phyloP scores from a whole-genome alignment of 2,797 vertebrate genomes.

The Micropoecilia bifurca region DNA sequence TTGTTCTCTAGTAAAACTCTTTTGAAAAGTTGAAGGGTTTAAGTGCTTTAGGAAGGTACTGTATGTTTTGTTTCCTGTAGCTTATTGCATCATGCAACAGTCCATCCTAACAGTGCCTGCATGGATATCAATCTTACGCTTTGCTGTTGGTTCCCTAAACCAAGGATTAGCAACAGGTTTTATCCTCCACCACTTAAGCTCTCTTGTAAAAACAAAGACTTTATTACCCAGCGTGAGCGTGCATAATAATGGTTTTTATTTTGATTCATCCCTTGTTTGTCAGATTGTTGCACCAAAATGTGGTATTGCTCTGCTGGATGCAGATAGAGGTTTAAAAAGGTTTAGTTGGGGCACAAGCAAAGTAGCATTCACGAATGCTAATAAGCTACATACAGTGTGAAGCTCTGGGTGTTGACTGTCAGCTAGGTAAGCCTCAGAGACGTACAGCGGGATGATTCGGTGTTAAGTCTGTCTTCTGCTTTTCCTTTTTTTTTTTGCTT shows the following conservation, averaged over 20 bases:
- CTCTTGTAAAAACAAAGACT: conserved; percentile 25
- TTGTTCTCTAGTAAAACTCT: not conserved
- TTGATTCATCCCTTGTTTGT: conserved; percentile 18
- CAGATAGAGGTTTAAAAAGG: conserved; percentile 50
- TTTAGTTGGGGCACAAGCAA: conserved; percentile 38
- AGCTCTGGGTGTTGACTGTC: conserved; percentile 63
- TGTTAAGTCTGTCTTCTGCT: conserved; percentile 74
- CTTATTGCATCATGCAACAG: conserved; percentile 56
- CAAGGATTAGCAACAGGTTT: conserved; percentile 52
- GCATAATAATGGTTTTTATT: conserved; percentile 11
- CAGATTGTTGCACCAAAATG: conserved; percentile 24
- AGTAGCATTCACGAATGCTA: conserved; percentile 66
- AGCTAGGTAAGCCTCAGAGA: conserved; percentile 68
- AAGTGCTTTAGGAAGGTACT: not conserved
- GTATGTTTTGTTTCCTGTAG: conserved; percentile 55
- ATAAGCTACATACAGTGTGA: conserved; percentile 47
- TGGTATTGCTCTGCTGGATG: conserved; percentile 41
- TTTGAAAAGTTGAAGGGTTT: not conserved
- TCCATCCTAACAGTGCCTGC: conserved; percentile 44
- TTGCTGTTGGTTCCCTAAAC: conserved; percentile 12
- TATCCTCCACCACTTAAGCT: conserved; percentile 2
- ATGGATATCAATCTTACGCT: conserved; percentile 34
- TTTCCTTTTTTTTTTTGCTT: conserved; percentile 18
- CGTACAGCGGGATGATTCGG: conserved; percentile 68
- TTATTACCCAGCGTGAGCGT: conserved; percentile 17